Evolutionary conservation across 2,888 invertebrate species (phyloP), one percentile per base, ranked within the genome.

Genomic region (Volucella bombylans): DNA sequence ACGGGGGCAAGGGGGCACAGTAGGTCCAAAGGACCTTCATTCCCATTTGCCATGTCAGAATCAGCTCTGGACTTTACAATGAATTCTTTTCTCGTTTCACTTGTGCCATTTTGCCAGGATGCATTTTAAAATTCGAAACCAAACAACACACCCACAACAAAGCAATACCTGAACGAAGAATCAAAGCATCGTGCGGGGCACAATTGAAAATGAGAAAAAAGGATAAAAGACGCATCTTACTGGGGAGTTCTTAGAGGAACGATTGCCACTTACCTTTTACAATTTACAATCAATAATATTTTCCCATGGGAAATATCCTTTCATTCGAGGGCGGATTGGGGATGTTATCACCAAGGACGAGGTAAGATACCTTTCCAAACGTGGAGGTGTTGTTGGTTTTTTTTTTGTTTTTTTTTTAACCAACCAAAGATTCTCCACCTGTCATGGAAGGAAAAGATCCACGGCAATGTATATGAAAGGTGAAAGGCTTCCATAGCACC

Each of bases 221-320:
- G 4, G n/a, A 76, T 61, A 15, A 52, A 45, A 52, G 15, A 45
- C 31, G 31, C 31, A 14, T 59, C n/a, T 14, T 14, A 68, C 47
- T 50, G 69, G 73, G 62, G 52, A 72, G 68, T 73, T 62, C 43
- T 43, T 54, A 23, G 54, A 55, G 49, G 50, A n/a, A 74, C 73
- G 59, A 69, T 62, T 83, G 83, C 83, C 74, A 79, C 79, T 83
- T 74, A 67, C 54, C 62, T 69, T 74, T 67, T 69, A 79, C 57
- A 79, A 74, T 71, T 83, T 76, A 79, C 61, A 74, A 83, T 83
- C 83, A 79, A 79, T 83, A 79, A 79, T 78, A 82, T 73, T 78
- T 74, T 67, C 12, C 45, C 11, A 65, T 23, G 15, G 41, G 11
- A 6, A 3, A 41, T 23, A 23, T n/a, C 49, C 49, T 14, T 59